These are phyloP conservation scores for Henricia sp. DNA, from an alignment of 53 echinoderm and acorn worm species.

Conservation along the genomic window DNA sequence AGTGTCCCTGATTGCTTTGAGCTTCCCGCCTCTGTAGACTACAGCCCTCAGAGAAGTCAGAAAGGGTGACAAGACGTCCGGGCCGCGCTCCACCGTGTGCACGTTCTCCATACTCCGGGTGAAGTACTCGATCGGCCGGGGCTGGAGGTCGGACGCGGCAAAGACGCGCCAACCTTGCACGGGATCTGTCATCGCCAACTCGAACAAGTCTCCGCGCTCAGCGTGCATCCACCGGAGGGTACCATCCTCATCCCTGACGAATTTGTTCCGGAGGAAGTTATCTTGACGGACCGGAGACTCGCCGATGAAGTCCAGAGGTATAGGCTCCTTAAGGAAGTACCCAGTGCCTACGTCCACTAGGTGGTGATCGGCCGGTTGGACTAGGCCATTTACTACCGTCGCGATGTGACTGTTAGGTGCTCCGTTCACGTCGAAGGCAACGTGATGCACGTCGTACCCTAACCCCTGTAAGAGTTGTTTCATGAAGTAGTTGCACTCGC, in stretches of 20 bases:
- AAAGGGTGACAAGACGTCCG: neutral
- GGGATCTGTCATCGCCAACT: neutral
- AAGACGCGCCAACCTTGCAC: constrained; percentile 25
- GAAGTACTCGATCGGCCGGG: constrained; percentile 2
- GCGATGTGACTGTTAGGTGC: neutral
- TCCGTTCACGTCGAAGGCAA: neutral
- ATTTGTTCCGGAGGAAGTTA: neutral
- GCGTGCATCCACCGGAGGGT: neutral
- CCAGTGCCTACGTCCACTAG: constrained; percentile 33
- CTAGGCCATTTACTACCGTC: neutral
- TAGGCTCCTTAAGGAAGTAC: neutral
- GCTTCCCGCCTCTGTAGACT: neutral
- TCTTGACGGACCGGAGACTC: constrained; percentile 4
- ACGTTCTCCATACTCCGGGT: neutral
- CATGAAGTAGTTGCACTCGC: constrained; percentile 31
- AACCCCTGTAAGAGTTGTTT: constrained; percentile 16
- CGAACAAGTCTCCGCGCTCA: neutral
- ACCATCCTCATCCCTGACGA: neutral
- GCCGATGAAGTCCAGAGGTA: constrained; percentile 16
- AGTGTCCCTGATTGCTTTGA: constrained; percentile 42
- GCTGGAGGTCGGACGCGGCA: neutral
- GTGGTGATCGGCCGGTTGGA: neutral
- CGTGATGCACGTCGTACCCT: constrained; percentile 14
- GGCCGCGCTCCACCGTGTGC: constrained; percentile 6
- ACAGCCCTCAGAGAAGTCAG: constrained; percentile 5